Evolutionary conservation across 2,797 vertebrate genomes (phyloP), one percentile per base, ranked within the genome.

Genomic region (Acanthurus tractus): DNA sequence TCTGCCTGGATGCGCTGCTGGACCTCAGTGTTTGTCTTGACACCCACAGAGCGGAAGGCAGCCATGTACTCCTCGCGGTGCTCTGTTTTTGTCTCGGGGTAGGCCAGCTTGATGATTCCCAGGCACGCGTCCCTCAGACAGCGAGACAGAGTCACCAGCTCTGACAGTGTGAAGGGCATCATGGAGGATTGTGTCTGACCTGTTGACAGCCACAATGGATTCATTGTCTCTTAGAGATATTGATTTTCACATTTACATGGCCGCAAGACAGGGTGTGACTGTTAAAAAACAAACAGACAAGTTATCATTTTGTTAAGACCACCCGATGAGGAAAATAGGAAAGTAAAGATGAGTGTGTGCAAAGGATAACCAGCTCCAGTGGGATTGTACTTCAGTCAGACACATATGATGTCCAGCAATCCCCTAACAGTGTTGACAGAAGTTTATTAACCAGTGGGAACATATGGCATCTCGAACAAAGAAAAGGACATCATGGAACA

Each of bases 81-180:
- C 83, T 98, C 98, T 0, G 97, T 96, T 72, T 97, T 98, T n/a
- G 98, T 98, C 88, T 99, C 97, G 0, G 98, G 98, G 75, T 99
- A 97, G 36, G 98, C 98, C 92, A 99, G 88, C 82, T 99, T 98
- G 86, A 99, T 99, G 91, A 99, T 99, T 75, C 98, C 98, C 65
- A 99, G 93, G 79, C 98, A 99, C 0, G 98, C 98, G 11, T 99
- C 98, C 44, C 98, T 94, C 81, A 99, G 95, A 92, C 98, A 99
- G 52, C 96, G 97, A 36, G 98, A 99, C 70, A 99, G 79, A 57
- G 95, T 93, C 50, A 99, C 94, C 87, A 99, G 93, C 92, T 99
- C 98, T 40, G 85, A 89, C 86, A 99, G 91, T 0, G 96, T 97
- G 92, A 99, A 99, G 85, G 98, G 98, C 98, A 99, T 99, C 97